These are phyloP conservation scores for Pontoporia blainvillei DNA, from an alignment of 2,113 vertebrate species.

Conservation along the genomic window DNA sequence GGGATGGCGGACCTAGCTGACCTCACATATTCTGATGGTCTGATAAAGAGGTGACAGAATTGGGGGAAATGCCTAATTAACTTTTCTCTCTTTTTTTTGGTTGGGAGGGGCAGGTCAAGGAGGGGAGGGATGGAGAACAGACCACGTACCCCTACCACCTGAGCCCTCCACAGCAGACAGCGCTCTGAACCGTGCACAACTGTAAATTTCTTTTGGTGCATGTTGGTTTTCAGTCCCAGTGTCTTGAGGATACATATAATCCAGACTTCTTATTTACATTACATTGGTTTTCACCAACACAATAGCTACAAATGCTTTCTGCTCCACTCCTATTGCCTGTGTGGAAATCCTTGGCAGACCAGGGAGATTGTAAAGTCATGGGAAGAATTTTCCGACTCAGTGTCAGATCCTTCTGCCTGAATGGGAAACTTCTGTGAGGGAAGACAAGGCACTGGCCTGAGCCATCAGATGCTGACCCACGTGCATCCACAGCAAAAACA, in stretches of 20 bases:
- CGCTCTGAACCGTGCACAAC: fast-evolving
- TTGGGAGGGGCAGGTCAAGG: no score
- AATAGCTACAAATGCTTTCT: conserved; percentile 39
- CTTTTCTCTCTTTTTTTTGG: background rate
- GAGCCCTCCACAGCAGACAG: background rate
- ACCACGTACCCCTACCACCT: background rate
- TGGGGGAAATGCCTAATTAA: background rate
- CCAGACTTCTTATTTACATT: conserved; percentile 59
- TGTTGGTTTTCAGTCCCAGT: conserved; percentile 20
- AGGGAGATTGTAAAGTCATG: background rate
- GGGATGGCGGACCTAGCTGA: background rate
- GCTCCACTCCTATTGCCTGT: background rate
- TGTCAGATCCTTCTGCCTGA: background rate
- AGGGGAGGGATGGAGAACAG: background rate
- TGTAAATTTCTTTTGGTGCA: background rate
- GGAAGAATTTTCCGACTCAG: background rate
- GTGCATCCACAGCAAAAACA: background rate
- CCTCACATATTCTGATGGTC: background rate
- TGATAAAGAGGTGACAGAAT: background rate
- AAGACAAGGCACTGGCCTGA: background rate
- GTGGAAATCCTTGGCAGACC: conserved; percentile 9
- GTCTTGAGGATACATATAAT: conserved; percentile 16
- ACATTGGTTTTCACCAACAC: conserved; percentile 35
- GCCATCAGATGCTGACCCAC: background rate
- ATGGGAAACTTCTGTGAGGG: background rate